Evolutionary conservation across 2,888 invertebrate species (phyloP).

Genomic region (Agrochola litura): DNA sequence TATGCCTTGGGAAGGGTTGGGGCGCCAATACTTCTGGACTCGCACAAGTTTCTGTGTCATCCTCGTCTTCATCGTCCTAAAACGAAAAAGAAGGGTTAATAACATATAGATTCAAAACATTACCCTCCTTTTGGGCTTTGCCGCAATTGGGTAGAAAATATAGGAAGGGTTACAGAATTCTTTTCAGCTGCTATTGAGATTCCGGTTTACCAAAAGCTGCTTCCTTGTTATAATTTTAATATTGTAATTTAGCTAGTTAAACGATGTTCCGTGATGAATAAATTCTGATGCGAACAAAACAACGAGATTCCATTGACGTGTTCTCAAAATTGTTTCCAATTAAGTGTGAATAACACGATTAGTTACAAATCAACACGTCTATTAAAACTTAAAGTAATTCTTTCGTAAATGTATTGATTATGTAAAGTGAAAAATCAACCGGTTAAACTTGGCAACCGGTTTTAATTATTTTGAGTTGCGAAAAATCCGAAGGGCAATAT

Average conservation of each 20-base stretch:
- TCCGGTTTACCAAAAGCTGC: neutral
- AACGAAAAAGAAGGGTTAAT: constrained; percentile 40
- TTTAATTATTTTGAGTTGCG: neutral
- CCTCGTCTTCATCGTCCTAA: constrained; percentile 89
- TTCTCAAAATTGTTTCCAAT: constrained; percentile 25
- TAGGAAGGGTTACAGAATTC: neutral
- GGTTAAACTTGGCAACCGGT: neutral
- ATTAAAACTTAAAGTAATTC: constrained; percentile 15
- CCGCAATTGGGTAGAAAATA: neutral
- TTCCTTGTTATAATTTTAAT: constrained; percentile 2
- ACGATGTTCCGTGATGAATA: neutral
- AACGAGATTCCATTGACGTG: neutral
- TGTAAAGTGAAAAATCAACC: constrained; percentile 6
- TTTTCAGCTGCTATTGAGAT: neutral
- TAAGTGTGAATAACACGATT: constrained; percentile 36
- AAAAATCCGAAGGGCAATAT: neutral
- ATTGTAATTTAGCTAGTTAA: neutral
- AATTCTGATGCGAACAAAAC: constrained; percentile 1
- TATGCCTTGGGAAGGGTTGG: constrained; percentile 87
- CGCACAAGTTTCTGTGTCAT: constrained; percentile 85
- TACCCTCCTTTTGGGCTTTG: neutral
- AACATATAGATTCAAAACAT: neutral
- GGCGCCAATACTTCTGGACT: constrained; percentile 85
- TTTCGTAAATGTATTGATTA: neutral
- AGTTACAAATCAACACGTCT: constrained; percentile 18